Conservation (phyloP, 2,797 vertebrate genomes). For the Balearica regulorum region DNA sequence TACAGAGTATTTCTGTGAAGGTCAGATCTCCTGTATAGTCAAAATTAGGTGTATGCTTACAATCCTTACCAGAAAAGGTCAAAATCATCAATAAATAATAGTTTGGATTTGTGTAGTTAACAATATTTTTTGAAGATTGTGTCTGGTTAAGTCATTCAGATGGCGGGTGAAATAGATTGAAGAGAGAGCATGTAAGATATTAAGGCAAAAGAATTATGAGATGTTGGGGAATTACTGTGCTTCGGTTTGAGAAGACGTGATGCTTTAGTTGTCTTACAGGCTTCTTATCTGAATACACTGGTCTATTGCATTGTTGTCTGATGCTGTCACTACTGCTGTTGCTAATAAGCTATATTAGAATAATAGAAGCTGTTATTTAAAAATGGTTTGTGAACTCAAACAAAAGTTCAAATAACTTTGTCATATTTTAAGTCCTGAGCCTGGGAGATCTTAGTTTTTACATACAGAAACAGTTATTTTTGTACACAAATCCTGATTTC, state of each 20-base stretch:
- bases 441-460: neutral
- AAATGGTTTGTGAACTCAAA: neutral
- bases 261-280: neutral
- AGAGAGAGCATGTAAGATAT: neutral
- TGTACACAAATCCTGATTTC: neutral
- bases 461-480: neutral
- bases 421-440: neutral
- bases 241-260: neutral
- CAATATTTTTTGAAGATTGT: neutral
- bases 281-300: neutral
- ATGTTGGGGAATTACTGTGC: neutral
- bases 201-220: neutral
- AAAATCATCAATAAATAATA: neutral
- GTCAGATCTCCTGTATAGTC: neutral
- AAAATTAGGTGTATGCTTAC: neutral
- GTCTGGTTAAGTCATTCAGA: neutral
- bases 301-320: too few species aligned
- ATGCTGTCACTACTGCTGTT: neutral
- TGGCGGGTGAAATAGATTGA: neutral
- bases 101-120: neutral
- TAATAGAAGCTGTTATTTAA: neutral
- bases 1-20: neutral
- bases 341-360: neutral
- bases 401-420: neutral
- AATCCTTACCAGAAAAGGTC: neutral